Evolutionary conservation across 2,888 invertebrate genomes (phyloP).

Genomic region (Syrphus vitripennis): DNA sequence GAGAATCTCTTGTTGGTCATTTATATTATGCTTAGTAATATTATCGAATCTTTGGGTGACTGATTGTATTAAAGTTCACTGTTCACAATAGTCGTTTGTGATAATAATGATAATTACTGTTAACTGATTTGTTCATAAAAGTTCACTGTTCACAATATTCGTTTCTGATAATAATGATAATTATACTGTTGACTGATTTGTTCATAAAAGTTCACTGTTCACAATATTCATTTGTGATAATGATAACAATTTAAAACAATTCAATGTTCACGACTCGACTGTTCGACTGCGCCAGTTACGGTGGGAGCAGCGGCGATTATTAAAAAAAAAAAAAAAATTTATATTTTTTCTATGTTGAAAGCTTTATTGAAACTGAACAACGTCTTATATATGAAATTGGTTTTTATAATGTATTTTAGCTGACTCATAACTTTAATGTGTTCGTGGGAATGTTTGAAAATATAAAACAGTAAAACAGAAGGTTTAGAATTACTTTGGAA

Average conservation of each 20-base stretch:
- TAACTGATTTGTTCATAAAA: not conserved
- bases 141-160: not conserved
- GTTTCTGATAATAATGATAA: not conserved
- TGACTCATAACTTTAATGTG: too few species aligned
- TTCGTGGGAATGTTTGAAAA: too few species aligned
- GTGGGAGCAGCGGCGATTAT: not conserved
- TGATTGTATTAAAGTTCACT: not conserved
- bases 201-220: not conserved
- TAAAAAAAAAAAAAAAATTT: not conserved
- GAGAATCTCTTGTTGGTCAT: too few species aligned
- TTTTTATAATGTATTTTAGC: too few species aligned
- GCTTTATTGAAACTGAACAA: not conserved
- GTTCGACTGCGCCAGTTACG: not conserved
- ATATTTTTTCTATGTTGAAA: not conserved
- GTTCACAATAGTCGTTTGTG: not conserved
- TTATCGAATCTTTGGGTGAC: conserved; percentile 31
- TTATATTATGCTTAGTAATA: too few species aligned
- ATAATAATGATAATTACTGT: not conserved
- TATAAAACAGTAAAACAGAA: too few species aligned
- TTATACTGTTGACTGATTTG: too few species aligned
- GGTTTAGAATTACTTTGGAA: too few species aligned
- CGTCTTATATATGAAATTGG: too few species aligned
- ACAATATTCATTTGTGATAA: not conserved
- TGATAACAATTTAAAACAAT: not conserved
- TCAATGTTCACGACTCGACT: not conserved